phyloP scores from a whole-genome alignment of 2,888 invertebrate species.

The Metallyticus violacea region DNA sequence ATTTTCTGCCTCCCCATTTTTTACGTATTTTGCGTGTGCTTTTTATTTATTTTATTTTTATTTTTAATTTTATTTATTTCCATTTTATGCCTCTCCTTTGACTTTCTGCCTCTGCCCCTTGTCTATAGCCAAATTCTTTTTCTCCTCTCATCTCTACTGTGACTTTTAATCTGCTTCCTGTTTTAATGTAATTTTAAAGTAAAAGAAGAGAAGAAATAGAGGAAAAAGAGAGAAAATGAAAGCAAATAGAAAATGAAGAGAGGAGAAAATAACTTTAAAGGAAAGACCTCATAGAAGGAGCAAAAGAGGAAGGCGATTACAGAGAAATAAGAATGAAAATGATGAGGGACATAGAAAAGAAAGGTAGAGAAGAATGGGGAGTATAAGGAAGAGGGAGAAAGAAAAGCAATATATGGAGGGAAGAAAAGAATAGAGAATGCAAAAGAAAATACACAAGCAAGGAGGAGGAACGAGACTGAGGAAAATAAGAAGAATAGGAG shows the following conservation, averaged over 20 bases:
- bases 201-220: background rate
- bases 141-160: too few relatives aligned
- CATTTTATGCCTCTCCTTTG: too few relatives aligned
- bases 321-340: conserved; percentile 45
- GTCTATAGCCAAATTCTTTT: too few relatives aligned
- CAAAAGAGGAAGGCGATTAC: too few relatives aligned
- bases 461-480: background rate
- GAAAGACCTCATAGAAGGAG: background rate
- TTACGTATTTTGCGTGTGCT: too few relatives aligned
- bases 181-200: too few relatives aligned
- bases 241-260: background rate
- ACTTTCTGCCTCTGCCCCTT: too few relatives aligned
- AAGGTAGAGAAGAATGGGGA: conserved; percentile 49
- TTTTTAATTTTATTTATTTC: too few relatives aligned
- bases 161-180: too few relatives aligned
- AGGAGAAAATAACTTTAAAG: background rate
- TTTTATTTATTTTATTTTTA: too few relatives aligned
- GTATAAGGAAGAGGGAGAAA: background rate
- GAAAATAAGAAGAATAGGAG: conserved; percentile 74
- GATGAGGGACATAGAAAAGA: conserved; percentile 54
- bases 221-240: background rate
- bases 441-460: background rate
- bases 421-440: background rate
- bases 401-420: background rate
- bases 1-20: too few relatives aligned